Evolutionary conservation across 2,888 invertebrate genomes (phyloP).

Genomic region (Perizoma affinitatum): DNA sequence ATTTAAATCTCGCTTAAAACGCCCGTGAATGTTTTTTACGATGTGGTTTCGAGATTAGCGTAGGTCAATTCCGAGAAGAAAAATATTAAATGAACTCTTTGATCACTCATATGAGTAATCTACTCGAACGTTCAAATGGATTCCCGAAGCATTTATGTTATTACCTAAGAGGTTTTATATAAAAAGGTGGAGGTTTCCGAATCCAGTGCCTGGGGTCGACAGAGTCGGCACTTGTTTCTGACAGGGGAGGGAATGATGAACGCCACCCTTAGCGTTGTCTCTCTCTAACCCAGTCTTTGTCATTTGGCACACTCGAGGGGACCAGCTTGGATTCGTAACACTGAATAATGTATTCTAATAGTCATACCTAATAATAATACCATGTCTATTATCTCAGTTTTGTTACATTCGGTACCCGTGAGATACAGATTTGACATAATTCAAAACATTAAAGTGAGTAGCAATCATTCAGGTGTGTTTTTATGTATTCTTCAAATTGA

Average conservation of each 20-base stretch:
- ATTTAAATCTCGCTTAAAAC: conserved; percentile 70
- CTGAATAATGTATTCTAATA: conserved; percentile 77
- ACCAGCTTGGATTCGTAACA: conserved; percentile 79
- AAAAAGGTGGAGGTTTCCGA: conserved; percentile 69
- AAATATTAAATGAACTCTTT: conserved; percentile 56
- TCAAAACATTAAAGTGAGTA: conserved; percentile 62
- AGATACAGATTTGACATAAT: conserved; percentile 54
- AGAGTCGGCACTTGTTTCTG: conserved; percentile 74
- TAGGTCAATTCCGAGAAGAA: conserved; percentile 73
- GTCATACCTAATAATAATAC: conserved; percentile 67
- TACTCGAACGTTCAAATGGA: conserved; percentile 44
- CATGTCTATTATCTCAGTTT: conserved; percentile 18
- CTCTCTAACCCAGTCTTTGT: conserved; percentile 58
- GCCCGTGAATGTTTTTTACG: conserved; percentile 70
- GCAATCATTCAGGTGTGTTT: conserved; percentile 69
- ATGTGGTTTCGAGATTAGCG: conserved; percentile 73
- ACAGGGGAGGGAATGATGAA: conserved; percentile 78
- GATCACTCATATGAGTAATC: conserved; percentile 61
- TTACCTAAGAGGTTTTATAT: conserved; percentile 37
- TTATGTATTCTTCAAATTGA: conserved; percentile 74
- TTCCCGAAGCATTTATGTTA: conserved; percentile 34
- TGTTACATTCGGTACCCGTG: conserved; percentile 26
- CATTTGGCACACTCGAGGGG: conserved; percentile 77
- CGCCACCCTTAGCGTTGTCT: conserved; percentile 71
- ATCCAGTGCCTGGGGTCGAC: conserved; percentile 76